These are phyloP conservation scores for Plestiodon gilberti DNA, from an alignment of 2,113 vertebrate genomes.

Conservation along the genomic window DNA sequence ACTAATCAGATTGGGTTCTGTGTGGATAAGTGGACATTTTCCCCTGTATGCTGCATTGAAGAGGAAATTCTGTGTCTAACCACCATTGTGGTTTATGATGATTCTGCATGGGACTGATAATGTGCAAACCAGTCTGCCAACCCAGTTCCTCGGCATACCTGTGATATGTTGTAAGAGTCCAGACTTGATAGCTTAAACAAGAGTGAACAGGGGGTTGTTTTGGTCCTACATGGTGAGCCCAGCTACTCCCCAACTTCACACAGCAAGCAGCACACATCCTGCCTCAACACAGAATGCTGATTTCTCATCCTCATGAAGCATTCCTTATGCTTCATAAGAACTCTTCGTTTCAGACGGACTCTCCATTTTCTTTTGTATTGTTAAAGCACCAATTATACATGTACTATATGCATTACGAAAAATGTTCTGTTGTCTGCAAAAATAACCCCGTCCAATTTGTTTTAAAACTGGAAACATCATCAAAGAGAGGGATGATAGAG, in stretches of 20 bases:
- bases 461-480: no score
- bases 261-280: neutral
- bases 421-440: no score
- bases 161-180: neutral
- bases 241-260: neutral
- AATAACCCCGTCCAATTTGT: no score
- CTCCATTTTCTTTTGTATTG: no score
- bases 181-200: neutral
- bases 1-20: neutral
- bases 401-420: no score
- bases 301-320: neutral
- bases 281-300: neutral
- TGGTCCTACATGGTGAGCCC: neutral
- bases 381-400: no score
- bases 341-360: no score
- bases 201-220: neutral
- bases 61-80: no score
- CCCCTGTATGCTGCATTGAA: neutral
- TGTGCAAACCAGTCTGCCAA: neutral
- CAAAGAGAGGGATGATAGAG: no score
- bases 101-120: neutral
- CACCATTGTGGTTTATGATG: neutral
- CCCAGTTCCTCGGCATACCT: neutral
- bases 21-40: neutral
- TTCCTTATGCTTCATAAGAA: no score